These are phyloP conservation scores for Scrobipalpa costella DNA, from an alignment of 2,888 invertebrate species.

Conservation along the genomic window DNA sequence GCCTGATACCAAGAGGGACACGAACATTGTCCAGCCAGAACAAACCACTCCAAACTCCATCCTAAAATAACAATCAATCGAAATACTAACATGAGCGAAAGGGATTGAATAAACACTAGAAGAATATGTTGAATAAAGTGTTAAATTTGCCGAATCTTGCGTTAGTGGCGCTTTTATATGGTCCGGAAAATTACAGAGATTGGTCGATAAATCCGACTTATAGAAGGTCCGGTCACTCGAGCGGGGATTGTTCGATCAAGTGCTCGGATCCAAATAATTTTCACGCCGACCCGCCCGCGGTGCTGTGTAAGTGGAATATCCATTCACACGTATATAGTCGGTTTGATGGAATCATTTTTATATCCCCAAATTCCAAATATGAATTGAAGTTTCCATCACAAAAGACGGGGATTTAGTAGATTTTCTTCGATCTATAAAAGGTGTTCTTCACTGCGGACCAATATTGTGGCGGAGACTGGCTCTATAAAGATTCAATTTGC, in stretches of 20 bases:
- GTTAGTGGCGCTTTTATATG: neutral
- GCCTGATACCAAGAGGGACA: slow-evolving; percentile 4
- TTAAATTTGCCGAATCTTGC: neutral
- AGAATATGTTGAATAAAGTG: neutral
- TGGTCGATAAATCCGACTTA: neutral
- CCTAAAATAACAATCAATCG: slow-evolving; percentile 11
- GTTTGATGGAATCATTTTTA: slow-evolving; percentile 24
- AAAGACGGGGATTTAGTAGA: slow-evolving; percentile 30
- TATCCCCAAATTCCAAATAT: slow-evolving; percentile 26
- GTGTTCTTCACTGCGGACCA: slow-evolving; percentile 59
- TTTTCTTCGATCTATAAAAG: slow-evolving; percentile 31
- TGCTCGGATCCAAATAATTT: neutral
- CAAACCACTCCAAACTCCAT: neutral
- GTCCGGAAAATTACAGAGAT: neutral
- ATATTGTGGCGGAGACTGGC: slow-evolving; percentile 55
- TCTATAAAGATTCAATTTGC: slow-evolving; percentile 70
- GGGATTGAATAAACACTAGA: slow-evolving; percentile 8
- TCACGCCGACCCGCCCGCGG: neutral
- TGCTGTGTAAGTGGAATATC: neutral
- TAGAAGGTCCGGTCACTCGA: slow-evolving; percentile 12
- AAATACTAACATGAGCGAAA: neutral
- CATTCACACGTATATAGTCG: neutral
- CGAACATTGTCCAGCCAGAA: slow-evolving; percentile 10
- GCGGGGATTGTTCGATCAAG: neutral
- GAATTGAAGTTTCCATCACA: slow-evolving; percentile 28